A percentile compares a stretch with the other conserved stretches of the same genome.
Evolutionary conservation across 2,888 invertebrate genomes (phyloP).

Genomic region (Campoplex capitator): DNA sequence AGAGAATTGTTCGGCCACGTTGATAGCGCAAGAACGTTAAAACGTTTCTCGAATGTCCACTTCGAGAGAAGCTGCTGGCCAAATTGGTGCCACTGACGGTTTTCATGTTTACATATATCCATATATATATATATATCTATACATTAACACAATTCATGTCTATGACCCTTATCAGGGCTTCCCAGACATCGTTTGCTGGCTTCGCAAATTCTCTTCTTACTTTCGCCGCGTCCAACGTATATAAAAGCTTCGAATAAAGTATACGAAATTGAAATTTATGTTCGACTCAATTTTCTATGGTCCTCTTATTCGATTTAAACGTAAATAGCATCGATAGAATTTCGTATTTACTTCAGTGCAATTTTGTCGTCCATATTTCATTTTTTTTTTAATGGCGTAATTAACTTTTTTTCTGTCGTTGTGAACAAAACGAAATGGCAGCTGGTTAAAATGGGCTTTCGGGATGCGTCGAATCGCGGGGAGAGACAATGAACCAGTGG

Average conservation of each 20-base stretch:
- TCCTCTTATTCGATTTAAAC: background rate
- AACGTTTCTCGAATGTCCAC: conserved; percentile 43
- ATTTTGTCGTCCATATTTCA: background rate
- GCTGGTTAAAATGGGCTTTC: too few species aligned
- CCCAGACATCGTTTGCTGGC: conserved; percentile 23
- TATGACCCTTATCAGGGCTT: conserved; percentile 17
- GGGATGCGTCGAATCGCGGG: too few species aligned
- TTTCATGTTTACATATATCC: background rate
- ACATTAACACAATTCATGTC: background rate
- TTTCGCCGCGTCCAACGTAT: background rate
- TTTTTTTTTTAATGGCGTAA: background rate
- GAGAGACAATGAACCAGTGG: too few species aligned
- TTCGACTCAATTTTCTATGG: background rate
- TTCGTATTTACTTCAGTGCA: background rate
- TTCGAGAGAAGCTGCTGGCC: background rate
- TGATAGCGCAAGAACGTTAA: conserved; percentile 49
- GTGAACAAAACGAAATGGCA: too few species aligned
- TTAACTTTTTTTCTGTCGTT: background rate
- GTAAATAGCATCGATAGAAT: background rate
- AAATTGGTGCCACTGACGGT: background rate
- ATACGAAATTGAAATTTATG: background rate
- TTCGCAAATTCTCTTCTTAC: conserved; percentile 26
- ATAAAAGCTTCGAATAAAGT: background rate
- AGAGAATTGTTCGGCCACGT: conserved; percentile 3
- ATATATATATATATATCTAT: background rate